Percentiles rank a stretch among this genome's conserved stretches.
phyloP scores from a whole-genome alignment of 2,797 vertebrate genomes.

The Sebastes matsubarae region DNA sequence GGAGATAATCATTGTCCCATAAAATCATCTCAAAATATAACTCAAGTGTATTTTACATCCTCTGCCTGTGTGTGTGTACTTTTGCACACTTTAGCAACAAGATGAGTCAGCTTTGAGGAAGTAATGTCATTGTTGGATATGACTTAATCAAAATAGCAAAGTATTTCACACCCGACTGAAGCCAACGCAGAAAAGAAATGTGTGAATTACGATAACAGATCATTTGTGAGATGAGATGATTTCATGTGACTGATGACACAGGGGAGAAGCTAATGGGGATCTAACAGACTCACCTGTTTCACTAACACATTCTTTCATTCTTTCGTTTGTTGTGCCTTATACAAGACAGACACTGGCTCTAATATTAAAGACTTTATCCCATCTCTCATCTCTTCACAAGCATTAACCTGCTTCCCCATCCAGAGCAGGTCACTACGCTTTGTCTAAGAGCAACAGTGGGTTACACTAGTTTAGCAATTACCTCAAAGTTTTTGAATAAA shows the following conservation, averaged over 20 bases:
- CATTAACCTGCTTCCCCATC: neutral
- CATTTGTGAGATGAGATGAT: neutral
- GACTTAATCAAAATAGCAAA: neutral
- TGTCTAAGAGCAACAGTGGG: neutral
- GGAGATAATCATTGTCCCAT: neutral
- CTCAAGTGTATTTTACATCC: neutral
- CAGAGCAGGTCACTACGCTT: neutral
- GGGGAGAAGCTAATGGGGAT: neutral
- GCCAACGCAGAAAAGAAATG: neutral
- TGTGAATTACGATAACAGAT: neutral
- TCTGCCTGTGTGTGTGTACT: neutral
- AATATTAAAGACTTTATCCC: neutral
- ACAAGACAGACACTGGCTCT: neutral
- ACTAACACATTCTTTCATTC: neutral
- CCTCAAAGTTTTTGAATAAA: neutral
- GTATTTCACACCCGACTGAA: neutral
- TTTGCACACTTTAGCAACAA: neutral
- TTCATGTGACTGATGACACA: neutral
- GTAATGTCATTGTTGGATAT: neutral
- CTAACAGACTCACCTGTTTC: neutral
- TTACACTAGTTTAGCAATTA: neutral
- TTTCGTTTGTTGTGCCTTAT: neutral
- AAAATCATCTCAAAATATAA: slow-evolving; percentile 1
- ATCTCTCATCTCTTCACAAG: neutral
- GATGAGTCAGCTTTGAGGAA: slow-evolving; percentile 31